These are phyloP conservation scores for Eptesicus fuscus DNA, from an alignment of 2,113 vertebrate species.

Conservation along the genomic window DNA sequence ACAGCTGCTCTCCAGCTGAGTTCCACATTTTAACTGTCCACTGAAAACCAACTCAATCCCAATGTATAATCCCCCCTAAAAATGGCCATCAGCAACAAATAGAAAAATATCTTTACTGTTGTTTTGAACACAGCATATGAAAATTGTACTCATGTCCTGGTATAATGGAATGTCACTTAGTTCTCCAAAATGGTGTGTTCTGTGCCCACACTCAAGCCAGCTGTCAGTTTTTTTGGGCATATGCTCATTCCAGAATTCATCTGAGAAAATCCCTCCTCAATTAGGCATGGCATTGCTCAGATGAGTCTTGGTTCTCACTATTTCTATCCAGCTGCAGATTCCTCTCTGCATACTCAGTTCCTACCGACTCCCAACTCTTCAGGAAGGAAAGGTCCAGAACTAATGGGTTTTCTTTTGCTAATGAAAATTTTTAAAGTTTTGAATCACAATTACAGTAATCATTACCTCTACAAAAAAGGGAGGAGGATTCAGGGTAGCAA, in stretches of 20 bases:
- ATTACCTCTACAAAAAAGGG: not conserved
- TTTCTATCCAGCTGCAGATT: constrained; percentile 46
- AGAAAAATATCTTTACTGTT: not conserved
- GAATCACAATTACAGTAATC: not conserved
- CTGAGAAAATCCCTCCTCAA: constrained; percentile 24
- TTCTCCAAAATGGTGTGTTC: not conserved
- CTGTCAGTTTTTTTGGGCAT: not conserved
- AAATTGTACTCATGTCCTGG: not conserved
- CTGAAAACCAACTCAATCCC: not conserved
- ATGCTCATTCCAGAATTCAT: constrained; percentile 35
- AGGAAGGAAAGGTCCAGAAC: not conserved
- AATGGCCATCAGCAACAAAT: not conserved
- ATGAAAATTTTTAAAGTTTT: not conserved
- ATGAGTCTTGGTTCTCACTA: constrained; percentile 25
- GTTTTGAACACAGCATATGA: not conserved
- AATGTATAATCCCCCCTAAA: not conserved
- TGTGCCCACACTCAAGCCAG: not conserved
- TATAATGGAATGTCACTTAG: not conserved
- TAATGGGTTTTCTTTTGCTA: not conserved
- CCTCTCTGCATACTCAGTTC: constrained; percentile 2
- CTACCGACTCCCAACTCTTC: constrained; percentile 5
- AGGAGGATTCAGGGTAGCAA: not conserved
- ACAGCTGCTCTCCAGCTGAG: not conserved
- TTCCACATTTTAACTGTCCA: not conserved
- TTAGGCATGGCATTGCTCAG: not conserved